phyloP scores from a whole-genome alignment of 2,888 invertebrate genomes.

The Calameuta filiformis region DNA sequence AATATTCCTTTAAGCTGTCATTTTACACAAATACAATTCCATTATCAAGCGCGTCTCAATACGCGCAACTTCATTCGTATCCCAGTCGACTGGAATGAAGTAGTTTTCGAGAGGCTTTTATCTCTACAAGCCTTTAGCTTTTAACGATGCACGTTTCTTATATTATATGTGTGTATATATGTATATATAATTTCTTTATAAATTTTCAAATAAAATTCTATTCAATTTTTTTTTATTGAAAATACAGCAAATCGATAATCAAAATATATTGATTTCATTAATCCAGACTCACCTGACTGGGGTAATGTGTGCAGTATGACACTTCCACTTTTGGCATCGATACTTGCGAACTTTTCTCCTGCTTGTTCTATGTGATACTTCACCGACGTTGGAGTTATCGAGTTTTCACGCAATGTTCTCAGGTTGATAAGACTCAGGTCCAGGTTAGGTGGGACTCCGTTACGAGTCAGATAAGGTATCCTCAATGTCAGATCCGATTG shows the following conservation, averaged over 20 bases:
- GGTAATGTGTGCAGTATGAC: conserved; percentile 39
- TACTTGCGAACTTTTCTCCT: conserved; percentile 32
- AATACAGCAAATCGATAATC: not conserved
- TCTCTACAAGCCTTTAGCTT: not conserved
- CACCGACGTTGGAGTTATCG: conserved; percentile 35
- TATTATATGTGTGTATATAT: not conserved
- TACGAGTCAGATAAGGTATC: conserved; percentile 44
- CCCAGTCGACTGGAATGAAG: not conserved
- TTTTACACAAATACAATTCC: not conserved
- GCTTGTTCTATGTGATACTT: conserved; percentile 45
- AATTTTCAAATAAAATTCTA: not conserved
- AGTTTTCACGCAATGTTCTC: conserved; percentile 52
- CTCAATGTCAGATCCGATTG: conserved; percentile 56
- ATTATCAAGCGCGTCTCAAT: not conserved
- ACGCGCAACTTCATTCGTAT: not conserved
- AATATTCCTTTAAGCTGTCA: not conserved
- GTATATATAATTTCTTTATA: not conserved
- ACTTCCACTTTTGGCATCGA: conserved; percentile 33
- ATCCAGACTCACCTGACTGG: conserved; percentile 38
- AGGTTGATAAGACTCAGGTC: conserved; percentile 45
- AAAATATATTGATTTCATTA: not conserved
- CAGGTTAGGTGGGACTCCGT: conserved; percentile 30
- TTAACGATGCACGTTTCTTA: not conserved
- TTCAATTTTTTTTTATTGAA: not conserved
- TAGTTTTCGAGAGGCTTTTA: not conserved